phyloP scores from a whole-genome alignment of 64 coral and sea anemone genomes.

The Orbicella faveolata region DNA sequence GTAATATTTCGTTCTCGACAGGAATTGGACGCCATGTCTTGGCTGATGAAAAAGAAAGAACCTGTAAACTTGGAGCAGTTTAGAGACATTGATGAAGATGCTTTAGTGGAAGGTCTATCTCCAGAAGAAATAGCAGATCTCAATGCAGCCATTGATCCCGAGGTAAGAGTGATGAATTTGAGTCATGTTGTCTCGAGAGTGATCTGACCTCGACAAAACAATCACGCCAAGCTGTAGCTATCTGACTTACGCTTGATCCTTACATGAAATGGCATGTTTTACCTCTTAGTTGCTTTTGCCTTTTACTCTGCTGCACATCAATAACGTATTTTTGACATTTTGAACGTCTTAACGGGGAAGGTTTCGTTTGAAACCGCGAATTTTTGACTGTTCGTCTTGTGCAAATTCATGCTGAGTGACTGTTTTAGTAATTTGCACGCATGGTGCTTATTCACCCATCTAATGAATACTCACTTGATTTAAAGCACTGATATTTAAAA shows the following conservation, averaged over 20 bases:
- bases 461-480: not conserved
- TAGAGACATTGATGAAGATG: slow-evolving; percentile 79
- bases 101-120: slow-evolving; percentile 72
- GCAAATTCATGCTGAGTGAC: not conserved
- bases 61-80: slow-evolving; percentile 66
- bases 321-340: not conserved
- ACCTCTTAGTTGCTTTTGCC: not conserved
- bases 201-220: slow-evolving; percentile 19
- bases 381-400: not conserved
- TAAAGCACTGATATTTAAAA: not conserved
- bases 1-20: not conserved
- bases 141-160: slow-evolving; percentile 82
- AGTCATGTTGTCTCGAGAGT: not conserved
- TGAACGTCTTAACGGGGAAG: not conserved
- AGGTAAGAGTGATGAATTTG: slow-evolving; percentile 41
- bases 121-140: slow-evolving; percentile 83
- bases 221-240: not conserved
- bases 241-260: not conserved
- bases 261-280: not conserved
- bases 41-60: slow-evolving; percentile 67
- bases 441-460: not conserved
- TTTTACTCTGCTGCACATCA: not conserved
- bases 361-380: not conserved
- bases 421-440: not conserved
- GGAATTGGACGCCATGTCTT: slow-evolving; percentile 50